Evolutionary conservation across 2,113 vertebrate species (phyloP).

Genomic region (Oriolus oriolus): DNA sequence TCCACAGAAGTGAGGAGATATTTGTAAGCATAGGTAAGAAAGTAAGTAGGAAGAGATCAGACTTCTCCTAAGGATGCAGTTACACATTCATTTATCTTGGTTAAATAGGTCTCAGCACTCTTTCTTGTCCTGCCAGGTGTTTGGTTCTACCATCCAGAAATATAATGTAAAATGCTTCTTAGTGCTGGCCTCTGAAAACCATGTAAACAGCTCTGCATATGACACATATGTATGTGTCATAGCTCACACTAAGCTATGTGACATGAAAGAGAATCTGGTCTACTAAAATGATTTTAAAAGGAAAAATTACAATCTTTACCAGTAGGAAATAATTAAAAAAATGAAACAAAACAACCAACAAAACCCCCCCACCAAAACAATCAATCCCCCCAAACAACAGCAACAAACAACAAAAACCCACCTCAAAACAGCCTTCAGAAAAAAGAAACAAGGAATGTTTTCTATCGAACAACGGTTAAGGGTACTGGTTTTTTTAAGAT

Average conservation of each 20-base stretch:
- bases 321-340: neutral
- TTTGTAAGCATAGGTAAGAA: neutral
- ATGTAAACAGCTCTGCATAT: neutral
- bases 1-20: neutral
- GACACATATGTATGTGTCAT: fast-evolving
- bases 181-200: neutral
- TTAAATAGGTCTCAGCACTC: neutral
- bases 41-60: neutral
- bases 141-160: neutral
- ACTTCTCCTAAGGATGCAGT: neutral
- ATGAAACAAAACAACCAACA: neutral
- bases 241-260: neutral
- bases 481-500: neutral
- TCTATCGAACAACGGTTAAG: neutral
- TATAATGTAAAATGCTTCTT: neutral
- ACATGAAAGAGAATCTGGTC: neutral
- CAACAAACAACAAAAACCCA: neutral
- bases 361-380: fast-evolving
- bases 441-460: neutral
- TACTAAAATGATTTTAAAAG: neutral
- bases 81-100: neutral
- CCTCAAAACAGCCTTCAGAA: neutral
- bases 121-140: neutral
- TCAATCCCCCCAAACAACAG: neutral
- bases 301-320: neutral